phyloP scores from a whole-genome alignment of 1,140 invertebrate species.

The Micrasema minimum region DNA sequence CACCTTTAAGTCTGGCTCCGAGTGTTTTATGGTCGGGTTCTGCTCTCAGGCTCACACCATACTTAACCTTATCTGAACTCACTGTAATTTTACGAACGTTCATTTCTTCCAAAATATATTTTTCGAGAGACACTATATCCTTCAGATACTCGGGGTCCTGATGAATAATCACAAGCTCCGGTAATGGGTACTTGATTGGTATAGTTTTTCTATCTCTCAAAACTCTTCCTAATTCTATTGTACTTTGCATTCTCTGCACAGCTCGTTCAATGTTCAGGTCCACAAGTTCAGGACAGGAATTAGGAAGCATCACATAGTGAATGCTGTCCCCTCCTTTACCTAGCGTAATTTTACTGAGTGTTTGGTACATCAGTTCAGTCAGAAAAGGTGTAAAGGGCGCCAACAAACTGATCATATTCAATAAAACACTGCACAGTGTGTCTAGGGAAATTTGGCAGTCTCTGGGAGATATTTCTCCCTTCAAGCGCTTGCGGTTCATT shows the following conservation, averaged over 20 bases:
- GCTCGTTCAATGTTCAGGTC: slow-evolving; percentile 89
- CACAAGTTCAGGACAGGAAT: slow-evolving; percentile 78
- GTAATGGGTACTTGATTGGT: slow-evolving; percentile 96
- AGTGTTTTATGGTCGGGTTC: slow-evolving; percentile 91
- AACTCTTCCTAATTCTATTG: slow-evolving; percentile 94
- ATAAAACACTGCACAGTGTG: slow-evolving; percentile 89
- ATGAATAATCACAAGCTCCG: slow-evolving; percentile 95
- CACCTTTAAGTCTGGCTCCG: slow-evolving; percentile 87
- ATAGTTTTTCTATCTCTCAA: slow-evolving; percentile 93
- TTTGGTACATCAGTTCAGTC: slow-evolving; percentile 96
- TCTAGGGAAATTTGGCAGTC: slow-evolving; percentile 89
- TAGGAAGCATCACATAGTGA: slow-evolving; percentile 90
- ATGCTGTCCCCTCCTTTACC: slow-evolving; percentile 74
- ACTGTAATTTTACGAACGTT: slow-evolving; percentile 92
- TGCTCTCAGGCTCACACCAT: slow-evolving; percentile 91
- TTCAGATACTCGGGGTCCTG: slow-evolving; percentile 81
- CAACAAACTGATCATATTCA: slow-evolving; percentile 91
- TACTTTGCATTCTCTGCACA: slow-evolving; percentile 92
- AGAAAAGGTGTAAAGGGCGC: slow-evolving; percentile 98
- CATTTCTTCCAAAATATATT: slow-evolving; percentile 93
- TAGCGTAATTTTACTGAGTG: slow-evolving; percentile 72
- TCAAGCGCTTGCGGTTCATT: slow-evolving; percentile 94
- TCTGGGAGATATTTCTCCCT: slow-evolving; percentile 81
- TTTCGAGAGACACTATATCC: slow-evolving; percentile 84
- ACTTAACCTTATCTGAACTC: slow-evolving; percentile 92